Evolutionary conservation across 2,888 invertebrate species (phyloP).

Genomic region (Melieria picta): DNA sequence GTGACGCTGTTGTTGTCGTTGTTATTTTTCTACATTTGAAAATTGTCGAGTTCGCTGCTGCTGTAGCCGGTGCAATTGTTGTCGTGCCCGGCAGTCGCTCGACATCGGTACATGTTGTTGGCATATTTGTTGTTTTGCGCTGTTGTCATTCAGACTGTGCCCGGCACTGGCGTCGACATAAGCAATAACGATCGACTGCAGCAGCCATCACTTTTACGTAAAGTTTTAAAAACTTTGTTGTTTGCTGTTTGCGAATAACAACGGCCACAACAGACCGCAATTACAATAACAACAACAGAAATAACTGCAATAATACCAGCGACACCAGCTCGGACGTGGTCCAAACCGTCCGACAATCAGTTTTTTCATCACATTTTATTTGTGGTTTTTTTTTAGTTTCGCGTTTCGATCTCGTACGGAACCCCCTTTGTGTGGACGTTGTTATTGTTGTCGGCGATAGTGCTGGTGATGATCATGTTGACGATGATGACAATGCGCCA

Average conservation of each 20-base stretch:
- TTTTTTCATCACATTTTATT: conserved; percentile 12
- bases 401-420: conserved; percentile 32
- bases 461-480: conserved; percentile 29
- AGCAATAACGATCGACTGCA: no score
- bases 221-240: background rate
- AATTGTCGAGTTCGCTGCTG: no score
- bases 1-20: conserved; percentile 39
- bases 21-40: conserved; percentile 23
- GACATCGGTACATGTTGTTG: no score
- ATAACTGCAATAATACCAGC: conserved; percentile 5
- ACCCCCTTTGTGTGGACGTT: conserved; percentile 20
- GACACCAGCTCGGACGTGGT: conserved; percentile 19
- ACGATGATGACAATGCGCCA: conserved; percentile 50
- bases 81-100: no score
- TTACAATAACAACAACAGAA: background rate
- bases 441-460: conserved; percentile 28
- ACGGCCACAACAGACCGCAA: conserved; percentile 26
- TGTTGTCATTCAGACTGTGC: no score
- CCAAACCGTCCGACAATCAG: background rate
- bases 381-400: conserved; percentile 17
- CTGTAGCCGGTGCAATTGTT: no score
- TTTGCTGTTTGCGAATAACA: conserved; percentile 13
- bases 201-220: conserved; percentile 21
- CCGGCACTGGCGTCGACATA: conserved; percentile 5
- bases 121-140: no score